phyloP scores from a whole-genome alignment of 2,113 vertebrate species.

The Carassius auratus region DNA sequence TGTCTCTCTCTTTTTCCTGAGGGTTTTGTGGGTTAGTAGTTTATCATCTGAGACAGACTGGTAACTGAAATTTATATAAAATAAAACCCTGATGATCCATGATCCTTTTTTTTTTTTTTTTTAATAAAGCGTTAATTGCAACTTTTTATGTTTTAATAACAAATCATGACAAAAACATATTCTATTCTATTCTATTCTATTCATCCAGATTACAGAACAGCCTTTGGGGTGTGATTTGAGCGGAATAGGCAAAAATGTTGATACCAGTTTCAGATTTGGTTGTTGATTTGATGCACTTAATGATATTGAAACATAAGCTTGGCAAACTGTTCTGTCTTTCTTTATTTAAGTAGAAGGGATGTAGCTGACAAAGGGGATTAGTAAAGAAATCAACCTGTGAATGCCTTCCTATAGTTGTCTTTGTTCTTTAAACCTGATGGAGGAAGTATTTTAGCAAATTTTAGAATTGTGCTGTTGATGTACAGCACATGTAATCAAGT shows the following conservation, averaged over 20 bases:
- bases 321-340: not conserved
- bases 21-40: constrained; percentile 18
- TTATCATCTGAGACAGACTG: not conserved
- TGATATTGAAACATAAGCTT: not conserved
- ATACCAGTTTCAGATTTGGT: not conserved
- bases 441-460: no score
- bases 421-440: no score
- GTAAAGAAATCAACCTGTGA: no score
- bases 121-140: not conserved
- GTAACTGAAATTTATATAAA: not conserved
- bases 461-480: no score
- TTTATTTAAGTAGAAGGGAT: no score
- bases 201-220: not conserved
- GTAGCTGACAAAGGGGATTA: no score
- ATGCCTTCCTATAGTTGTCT: no score
- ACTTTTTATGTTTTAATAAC: no score
- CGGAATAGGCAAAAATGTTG: not conserved
- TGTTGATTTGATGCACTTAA: not conserved
- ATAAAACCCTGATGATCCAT: constrained; percentile 18
- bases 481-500: no score
- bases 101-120: no score
- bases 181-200: no score
- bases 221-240: not conserved
- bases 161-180: no score
- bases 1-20: not conserved